phyloP scores from a whole-genome alignment of 35 echinoderm and acorn worm genomes.

The Holothuria glaberrima region DNA sequence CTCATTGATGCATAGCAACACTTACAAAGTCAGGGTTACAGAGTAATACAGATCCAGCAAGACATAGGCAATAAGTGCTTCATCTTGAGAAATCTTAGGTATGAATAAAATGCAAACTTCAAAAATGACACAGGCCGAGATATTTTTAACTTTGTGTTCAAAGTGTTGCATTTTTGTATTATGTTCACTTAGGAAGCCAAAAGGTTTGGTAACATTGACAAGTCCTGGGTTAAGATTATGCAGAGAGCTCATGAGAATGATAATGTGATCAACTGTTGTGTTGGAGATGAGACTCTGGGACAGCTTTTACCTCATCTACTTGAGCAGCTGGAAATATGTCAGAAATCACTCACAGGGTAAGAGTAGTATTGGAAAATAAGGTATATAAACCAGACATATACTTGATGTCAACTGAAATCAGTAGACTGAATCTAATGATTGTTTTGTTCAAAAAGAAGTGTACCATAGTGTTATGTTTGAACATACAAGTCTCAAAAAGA shows the following conservation, averaged over 20 bases:
- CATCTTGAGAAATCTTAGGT: no score
- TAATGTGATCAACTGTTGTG: slow-evolving; percentile 95
- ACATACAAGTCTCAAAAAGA: no score
- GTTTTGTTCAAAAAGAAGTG: no score
- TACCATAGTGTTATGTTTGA: no score
- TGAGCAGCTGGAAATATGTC: slow-evolving; percentile 97
- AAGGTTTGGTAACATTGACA: slow-evolving; percentile 97
- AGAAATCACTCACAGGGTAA: slow-evolving; percentile 99
- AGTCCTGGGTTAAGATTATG: slow-evolving; percentile 99
- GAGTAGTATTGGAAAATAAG: no score
- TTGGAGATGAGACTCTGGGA: slow-evolving; percentile 97
- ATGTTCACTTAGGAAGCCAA: slow-evolving; percentile 88
- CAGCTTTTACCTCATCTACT: slow-evolving; percentile 95
- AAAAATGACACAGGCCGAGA: no score
- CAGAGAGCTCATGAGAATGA: slow-evolving; percentile 94
- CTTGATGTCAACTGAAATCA: neutral
- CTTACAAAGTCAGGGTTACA: no score
- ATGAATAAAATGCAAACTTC: no score
- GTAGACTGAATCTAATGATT: neutral
- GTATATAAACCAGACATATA: neutral
- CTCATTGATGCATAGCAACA: no score
- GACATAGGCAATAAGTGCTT: no score
- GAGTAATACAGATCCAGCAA: no score
- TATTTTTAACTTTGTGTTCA: no score
- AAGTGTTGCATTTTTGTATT: neutral